Base-by-base conservation (phyloP, 2,888 invertebrate species). In the Diachrysia chrysitis region DNA sequence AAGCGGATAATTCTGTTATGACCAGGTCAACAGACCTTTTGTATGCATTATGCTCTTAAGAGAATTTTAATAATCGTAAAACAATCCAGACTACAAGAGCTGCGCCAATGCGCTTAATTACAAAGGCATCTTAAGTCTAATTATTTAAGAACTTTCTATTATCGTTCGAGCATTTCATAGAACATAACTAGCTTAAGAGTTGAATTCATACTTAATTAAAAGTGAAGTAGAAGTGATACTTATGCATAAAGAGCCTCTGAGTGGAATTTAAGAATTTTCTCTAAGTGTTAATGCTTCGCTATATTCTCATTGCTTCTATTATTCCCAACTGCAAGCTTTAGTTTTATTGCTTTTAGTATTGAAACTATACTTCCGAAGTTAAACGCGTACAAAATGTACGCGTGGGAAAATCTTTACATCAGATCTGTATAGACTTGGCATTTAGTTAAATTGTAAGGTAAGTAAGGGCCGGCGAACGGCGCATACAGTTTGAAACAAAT, bases 11-110 rank as follows among this genome's bases (percentile, higher is more conserved):
- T 86, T 84, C 76, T 78, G 70, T 82, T 82, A 71, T 71, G 73
- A 79, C 69, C 76, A 62, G 85, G 85, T 88, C 84, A 86, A 83
- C 69, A 84, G 62, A 79, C 79, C 84, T 69, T 81, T 85, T 79
- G 83, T 72, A 71, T 63, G 73, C 73, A 73, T 78, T 72, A n/a
- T 63, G 53, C 62, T 65, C 63, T 69, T 60, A 71, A 72, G 61
- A 76, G 77, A 78, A 81, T 78, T 71, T 66, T 57, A 75, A 79
- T 73, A 74, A 78, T 76, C 73, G 73, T 73, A 73, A 42, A 80
- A 76, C 68, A 73, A 63, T 23, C 63, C 63, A 59, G 56, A 46
- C 37, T 67, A 32, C 57, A 67, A 73, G 53, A 64, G 46, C 66
- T 71, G 71, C 57, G 66, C 32, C 63, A 65, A 66, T 64, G 57